Base-by-base conservation (phyloP, 1,140 invertebrate genomes). In the Leptinotarsa lineolata region DNA sequence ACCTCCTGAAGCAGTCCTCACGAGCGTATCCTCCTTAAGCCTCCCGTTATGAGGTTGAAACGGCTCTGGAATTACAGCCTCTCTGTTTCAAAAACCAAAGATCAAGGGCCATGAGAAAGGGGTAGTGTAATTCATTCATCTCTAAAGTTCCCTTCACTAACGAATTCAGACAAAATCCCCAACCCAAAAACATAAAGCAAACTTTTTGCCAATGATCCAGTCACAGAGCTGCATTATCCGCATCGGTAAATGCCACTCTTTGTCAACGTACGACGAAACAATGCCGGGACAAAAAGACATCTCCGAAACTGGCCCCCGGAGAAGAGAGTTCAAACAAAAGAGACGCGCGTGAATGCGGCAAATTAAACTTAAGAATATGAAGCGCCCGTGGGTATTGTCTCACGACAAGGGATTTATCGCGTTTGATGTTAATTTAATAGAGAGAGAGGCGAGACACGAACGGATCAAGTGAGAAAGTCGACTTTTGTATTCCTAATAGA, bases 371-470 rank as follows among this genome's bases (percentile, higher is more conserved):
- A 65, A 65, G 63, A 65, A 65, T 39, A 16, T 16, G 15, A 65
- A 65, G 63, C 39, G 24, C 16, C 22, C 18, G 20, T 4, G 63
- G 22, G 63, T 39, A 65, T 65, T 65, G 63, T 65, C 39, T 65
- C 22, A n/a, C 63, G 21, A 22, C 48, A 22, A 16, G 63, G 63
- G 63, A 65, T 65, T 65, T 24, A 65, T 65, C 63, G 63, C 63
- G 22, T 65, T 65, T 65, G 63, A 65, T 65, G 63, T 22, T 65
- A 65, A 65, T 65, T 65, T 65, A 65, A 65, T 65, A 65, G 39
- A n/a, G 22, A 65, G 24, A 15, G 22, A 65, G 16, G 8, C 4
- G 63, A 65, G 63, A 65, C 63, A 65, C 63, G 63, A 22, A 65
- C 22, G 22, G 63, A 65, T 65, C 63, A 22, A 22, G 22, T 65